phyloP scores from a whole-genome alignment of 2,113 vertebrate genomes.

The Podiceps cristatus region DNA sequence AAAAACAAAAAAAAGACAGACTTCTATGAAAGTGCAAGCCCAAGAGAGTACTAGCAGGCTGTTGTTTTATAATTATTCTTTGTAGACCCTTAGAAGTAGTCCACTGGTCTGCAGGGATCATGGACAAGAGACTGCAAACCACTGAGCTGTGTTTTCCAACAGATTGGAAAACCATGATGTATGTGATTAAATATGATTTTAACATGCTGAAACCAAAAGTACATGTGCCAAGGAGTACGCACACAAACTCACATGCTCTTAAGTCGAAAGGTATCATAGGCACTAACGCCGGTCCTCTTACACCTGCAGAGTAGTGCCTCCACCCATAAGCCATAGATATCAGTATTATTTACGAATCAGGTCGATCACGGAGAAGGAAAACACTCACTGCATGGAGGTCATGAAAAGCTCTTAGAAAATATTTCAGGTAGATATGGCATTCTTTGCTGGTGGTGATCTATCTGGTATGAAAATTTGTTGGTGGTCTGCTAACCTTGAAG shows the following conservation, averaged over 20 bases:
- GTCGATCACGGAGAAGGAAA: background rate
- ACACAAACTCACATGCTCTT: background rate
- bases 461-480: background rate
- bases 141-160: background rate
- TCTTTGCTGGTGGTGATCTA: accelerated
- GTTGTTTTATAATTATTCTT: background rate
- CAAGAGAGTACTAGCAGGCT: background rate
- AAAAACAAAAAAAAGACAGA: background rate
- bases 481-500: background rate
- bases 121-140: background rate
- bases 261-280: background rate
- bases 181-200: background rate
- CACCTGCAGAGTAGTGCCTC: background rate
- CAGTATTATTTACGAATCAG: background rate
- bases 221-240: background rate
- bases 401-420: background rate
- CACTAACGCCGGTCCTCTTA: background rate
- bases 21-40: background rate
- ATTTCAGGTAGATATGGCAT: background rate
- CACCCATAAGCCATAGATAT: background rate
- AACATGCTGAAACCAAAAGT: background rate
- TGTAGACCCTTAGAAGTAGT: background rate
- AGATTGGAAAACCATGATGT: background rate
- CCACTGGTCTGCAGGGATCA: background rate
- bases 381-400: background rate